Base-by-base conservation (phyloP, 2,888 invertebrate genomes). In the Xestia xanthographa region DNA sequence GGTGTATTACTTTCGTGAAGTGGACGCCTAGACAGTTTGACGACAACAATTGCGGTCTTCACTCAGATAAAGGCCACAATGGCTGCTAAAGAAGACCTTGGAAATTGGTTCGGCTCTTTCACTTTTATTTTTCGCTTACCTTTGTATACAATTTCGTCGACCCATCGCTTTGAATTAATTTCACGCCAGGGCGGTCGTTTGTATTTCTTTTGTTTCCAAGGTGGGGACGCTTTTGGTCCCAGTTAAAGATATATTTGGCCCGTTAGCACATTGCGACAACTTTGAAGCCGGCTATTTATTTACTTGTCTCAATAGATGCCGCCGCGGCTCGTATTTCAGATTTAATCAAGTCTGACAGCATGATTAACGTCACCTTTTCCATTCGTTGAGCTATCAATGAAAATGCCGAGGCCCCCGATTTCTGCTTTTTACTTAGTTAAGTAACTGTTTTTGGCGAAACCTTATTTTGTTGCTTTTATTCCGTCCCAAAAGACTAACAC, bases 141-240 rank as follows among this genome's bases (percentile, higher is more conserved):
- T 94, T 94, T 95, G 93, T 95, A 92, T 92, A 94, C 93, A 93
- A 92, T 94, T 94, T 94, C 92, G 93, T 90, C 91, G 93, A 92
- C 91, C 93, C 94, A 93, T 94, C 93, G 94, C 93, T 94, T 94
- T 94, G 94, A 95, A 95, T 95, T 95, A 94, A 95, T 95, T 95
- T 94, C 92, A 94, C 92, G 93, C 91, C 94, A 91, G 90, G 91
- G 90, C 90, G 92, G 92, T 93, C 94, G 93, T 95, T 94, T 94
- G 93, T 94, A 93, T 94, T 94, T 94, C 94, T 94, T 94, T 95
- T 95, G 94, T 95, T 94, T 94, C 87, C 87, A 92, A 92, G 92
- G 93, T 93, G 92, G 92, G 91, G 89, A 87, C 91, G 92, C 92
- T 90, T 92, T 92, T 90, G 91, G 92, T 92, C 89, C 90, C 91